These are phyloP conservation scores for Tyria jacobaeae DNA, from an alignment of 2,888 invertebrate genomes.

Conservation along the genomic window DNA sequence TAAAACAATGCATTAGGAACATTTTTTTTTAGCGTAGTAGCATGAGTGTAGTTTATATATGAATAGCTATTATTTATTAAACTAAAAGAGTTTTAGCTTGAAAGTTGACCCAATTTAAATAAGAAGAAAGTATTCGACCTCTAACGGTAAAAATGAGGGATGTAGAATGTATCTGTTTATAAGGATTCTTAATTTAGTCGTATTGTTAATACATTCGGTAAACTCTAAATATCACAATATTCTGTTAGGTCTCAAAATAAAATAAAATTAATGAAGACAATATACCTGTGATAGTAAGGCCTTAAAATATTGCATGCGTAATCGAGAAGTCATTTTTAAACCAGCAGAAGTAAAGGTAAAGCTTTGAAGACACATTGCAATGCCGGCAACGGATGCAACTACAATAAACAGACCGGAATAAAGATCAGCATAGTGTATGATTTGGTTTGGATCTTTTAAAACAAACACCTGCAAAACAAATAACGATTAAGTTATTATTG, in stretches of 20 bases:
- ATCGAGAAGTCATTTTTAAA: constrained; percentile 90
- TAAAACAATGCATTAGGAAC: too few relatives aligned
- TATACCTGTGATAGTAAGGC: constrained; percentile 84
- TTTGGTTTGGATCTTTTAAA: constrained; percentile 81
- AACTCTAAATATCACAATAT: too few relatives aligned
- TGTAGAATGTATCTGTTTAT: too few relatives aligned
- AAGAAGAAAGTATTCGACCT: too few relatives aligned
- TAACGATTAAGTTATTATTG: neutral
- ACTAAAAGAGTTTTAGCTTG: too few relatives aligned
- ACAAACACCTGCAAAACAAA: constrained; percentile 83
- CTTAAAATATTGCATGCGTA: constrained; percentile 79
- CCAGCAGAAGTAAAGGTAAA: constrained; percentile 92
- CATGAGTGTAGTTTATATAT: too few relatives aligned
- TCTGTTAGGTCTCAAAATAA: neutral
- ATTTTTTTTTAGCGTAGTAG: too few relatives aligned
- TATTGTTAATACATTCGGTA: too few relatives aligned
- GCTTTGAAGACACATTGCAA: constrained; percentile 89
- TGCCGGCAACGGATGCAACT: constrained; percentile 89
- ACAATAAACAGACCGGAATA: constrained; percentile 89
- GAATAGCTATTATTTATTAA: too few relatives aligned
- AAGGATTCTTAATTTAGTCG: too few relatives aligned
- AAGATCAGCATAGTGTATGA: constrained; percentile 85
- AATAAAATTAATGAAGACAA: neutral
- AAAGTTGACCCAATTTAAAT: too few relatives aligned
- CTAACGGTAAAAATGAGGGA: too few relatives aligned